A percentile compares a stretch with the other conserved stretches of the same genome.
Evolutionary conservation across 2,797 vertebrate genomes (phyloP).

Genomic region (Sebastes kiyomatsui): DNA sequence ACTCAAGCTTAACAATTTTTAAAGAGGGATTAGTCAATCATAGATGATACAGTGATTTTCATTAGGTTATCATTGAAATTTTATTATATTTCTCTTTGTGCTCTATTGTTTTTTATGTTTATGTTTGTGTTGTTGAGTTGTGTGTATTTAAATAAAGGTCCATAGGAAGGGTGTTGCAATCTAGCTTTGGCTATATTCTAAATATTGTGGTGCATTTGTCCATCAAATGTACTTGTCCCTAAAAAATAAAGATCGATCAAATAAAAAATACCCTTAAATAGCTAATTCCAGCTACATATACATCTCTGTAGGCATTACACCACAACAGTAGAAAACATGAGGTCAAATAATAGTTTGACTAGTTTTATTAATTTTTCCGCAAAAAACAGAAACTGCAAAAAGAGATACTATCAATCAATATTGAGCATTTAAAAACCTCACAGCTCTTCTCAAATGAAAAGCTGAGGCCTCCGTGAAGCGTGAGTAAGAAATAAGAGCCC

Average conservation of each 20-base stretch:
- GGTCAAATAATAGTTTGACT: constrained; percentile 14
- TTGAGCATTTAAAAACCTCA: constrained; percentile 51
- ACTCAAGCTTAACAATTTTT: background rate
- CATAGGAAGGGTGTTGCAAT: background rate
- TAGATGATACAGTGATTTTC: background rate
- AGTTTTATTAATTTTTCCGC: constrained; percentile 67
- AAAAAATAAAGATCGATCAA: background rate
- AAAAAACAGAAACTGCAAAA: constrained; percentile 67
- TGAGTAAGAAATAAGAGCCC: constrained; percentile 45
- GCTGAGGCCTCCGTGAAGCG: constrained; percentile 30
- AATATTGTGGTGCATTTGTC: background rate
- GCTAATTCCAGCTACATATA: background rate
- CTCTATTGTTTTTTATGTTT: background rate
- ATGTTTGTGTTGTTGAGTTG: background rate
- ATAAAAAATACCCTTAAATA: background rate
- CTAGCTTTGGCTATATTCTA: background rate
- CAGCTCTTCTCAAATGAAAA: constrained; percentile 51
- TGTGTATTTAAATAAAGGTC: background rate
- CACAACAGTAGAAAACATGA: background rate
- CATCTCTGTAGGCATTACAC: background rate
- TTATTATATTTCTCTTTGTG: background rate
- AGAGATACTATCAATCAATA: constrained; percentile 45
- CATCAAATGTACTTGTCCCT: background rate
- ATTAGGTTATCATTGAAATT: background rate
- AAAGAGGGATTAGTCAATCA: background rate